Evolutionary conservation across 1,140 invertebrate species (phyloP).

Genomic region (Panagrolaimus sp.): DNA sequence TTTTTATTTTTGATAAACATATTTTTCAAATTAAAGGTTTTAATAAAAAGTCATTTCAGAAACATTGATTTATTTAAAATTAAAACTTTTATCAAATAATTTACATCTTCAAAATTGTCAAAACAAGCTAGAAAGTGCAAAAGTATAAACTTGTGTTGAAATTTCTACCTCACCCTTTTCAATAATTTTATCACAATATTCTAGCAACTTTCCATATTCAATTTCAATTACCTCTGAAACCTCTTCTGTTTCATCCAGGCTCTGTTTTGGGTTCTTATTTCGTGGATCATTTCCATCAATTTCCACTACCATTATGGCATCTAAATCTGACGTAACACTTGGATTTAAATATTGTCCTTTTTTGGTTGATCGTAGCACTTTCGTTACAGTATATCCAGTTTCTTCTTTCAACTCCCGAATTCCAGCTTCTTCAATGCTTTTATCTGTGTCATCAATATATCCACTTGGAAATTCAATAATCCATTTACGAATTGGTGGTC

Average conservation of each 20-base stretch:
- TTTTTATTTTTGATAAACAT: too few species aligned
- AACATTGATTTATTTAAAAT: too few species aligned
- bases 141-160: slow-evolving; percentile 7
- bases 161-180: neutral
- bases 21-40: too few species aligned
- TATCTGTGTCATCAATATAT: slow-evolving; percentile 26
- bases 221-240: slow-evolving; percentile 33
- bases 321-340: slow-evolving; percentile 34
- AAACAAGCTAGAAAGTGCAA: neutral
- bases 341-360: slow-evolving; percentile 29
- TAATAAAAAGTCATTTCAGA: too few species aligned
- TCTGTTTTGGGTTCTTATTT: slow-evolving; percentile 30
- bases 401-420: slow-evolving; percentile 39
- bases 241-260: slow-evolving; percentile 24
- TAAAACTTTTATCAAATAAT: too few species aligned
- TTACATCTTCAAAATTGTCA: too few species aligned
- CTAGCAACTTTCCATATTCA: slow-evolving; percentile 25
- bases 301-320: slow-evolving; percentile 32
- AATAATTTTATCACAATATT: slow-evolving; percentile 10
- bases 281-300: slow-evolving; percentile 34
- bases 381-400: slow-evolving; percentile 31
- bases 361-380: slow-evolving; percentile 15
- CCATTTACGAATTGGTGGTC: slow-evolving; percentile 31
- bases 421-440: slow-evolving; percentile 30
- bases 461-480: slow-evolving; percentile 37